phyloP scores from a whole-genome alignment of 2,888 invertebrate genomes.

The Melanophora roralis region DNA sequence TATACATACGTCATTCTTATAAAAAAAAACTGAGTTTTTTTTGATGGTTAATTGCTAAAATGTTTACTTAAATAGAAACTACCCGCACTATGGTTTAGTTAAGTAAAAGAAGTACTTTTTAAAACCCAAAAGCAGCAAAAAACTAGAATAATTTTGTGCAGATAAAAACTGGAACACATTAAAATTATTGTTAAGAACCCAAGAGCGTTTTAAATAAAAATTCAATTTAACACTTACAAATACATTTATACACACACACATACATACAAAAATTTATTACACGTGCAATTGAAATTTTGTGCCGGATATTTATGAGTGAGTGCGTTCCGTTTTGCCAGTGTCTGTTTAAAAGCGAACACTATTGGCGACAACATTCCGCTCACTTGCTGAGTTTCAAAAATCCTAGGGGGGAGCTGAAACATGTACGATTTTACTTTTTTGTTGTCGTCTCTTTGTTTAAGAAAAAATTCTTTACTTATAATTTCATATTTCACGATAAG shows the following conservation, averaged over 20 bases:
- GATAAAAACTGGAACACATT: background rate
- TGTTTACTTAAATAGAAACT: constrained; percentile 26
- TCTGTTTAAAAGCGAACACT: constrained; percentile 54
- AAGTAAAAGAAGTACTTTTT: no score
- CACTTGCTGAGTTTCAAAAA: constrained; percentile 64
- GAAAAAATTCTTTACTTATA: constrained; percentile 31
- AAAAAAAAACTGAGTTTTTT: constrained; percentile 1
- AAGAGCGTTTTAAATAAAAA: constrained; percentile 32
- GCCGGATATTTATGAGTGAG: constrained; percentile 15
- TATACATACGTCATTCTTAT: background rate
- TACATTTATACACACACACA: no score
- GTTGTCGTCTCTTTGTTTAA: background rate
- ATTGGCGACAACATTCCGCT: constrained; percentile 72
- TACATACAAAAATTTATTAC: constrained; percentile 11
- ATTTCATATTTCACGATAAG: constrained; percentile 39
- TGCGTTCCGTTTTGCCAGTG: background rate
- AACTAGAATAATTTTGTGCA: constrained; percentile 22
- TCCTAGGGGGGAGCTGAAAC: background rate
- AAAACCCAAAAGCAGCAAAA: background rate
- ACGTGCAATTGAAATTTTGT: constrained; percentile 47
- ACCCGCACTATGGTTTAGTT: constrained; percentile 42
- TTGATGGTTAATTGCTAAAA: constrained; percentile 26
- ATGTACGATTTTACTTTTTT: background rate
- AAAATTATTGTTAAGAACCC: constrained; percentile 15
- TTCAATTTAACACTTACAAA: no score